Evolutionary conservation across 2,888 invertebrate genomes (phyloP).

Genomic region (Neoitamus cyanurus): DNA sequence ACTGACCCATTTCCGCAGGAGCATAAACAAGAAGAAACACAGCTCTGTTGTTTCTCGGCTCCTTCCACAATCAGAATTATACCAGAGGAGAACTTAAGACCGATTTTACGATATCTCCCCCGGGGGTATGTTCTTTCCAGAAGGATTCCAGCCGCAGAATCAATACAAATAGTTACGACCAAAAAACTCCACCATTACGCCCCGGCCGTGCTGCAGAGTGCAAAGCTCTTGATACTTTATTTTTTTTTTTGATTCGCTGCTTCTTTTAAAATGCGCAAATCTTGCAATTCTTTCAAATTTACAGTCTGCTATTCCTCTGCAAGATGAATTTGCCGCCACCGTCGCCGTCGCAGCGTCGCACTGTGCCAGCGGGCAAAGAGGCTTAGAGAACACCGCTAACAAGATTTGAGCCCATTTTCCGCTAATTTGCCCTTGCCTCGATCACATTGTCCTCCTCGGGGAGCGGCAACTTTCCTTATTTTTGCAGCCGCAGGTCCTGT

Average conservation of each 20-base stretch:
- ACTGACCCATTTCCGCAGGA: not conserved
- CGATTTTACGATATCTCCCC: not conserved
- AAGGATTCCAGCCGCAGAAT: not conserved
- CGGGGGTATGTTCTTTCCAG: not conserved
- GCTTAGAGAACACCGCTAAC: not conserved
- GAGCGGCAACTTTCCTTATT: not conserved
- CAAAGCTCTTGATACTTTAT: not conserved
- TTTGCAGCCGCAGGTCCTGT: slow-evolving; percentile 26
- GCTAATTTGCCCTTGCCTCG: slow-evolving; percentile 28
- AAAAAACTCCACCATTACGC: not conserved
- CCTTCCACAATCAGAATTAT: not conserved
- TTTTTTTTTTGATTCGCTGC: not conserved
- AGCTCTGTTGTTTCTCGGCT: not conserved
- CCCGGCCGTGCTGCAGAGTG: not conserved
- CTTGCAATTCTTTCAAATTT: not conserved
- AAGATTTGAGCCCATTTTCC: slow-evolving; percentile 17
- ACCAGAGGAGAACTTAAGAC: not conserved
- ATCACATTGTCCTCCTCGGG: slow-evolving; percentile 11
- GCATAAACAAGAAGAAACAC: not conserved
- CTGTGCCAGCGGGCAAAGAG: not conserved
- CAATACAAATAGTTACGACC: not conserved
- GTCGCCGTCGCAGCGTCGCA: not conserved
- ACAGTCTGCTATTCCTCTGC: not conserved
- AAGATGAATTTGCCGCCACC: not conserved
- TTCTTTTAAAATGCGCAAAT: not conserved